phyloP scores from a whole-genome alignment of 2,113 vertebrate species.

The Sisor rabdophorus region DNA sequence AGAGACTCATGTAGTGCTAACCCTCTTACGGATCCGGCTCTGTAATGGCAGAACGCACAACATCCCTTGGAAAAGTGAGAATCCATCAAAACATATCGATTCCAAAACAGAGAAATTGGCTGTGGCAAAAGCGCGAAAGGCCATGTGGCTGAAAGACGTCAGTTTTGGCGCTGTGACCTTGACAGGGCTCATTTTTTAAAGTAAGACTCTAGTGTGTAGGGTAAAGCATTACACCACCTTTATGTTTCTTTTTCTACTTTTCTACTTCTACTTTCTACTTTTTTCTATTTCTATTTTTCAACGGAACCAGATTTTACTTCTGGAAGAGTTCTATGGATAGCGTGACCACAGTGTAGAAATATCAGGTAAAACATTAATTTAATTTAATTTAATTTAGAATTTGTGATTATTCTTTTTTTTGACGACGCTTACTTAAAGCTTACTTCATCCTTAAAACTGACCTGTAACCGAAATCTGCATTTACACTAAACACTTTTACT shows the following conservation, averaged over 20 bases:
- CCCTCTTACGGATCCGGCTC: constrained; percentile 57
- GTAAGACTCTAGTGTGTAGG: constrained; percentile 54
- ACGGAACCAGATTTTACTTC: background rate
- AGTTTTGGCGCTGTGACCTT: constrained; percentile 69
- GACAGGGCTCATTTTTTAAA: constrained; percentile 77
- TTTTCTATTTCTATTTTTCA: constrained; percentile 3
- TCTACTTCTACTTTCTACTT: too few species aligned
- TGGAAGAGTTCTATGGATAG: background rate
- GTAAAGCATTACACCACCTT: constrained; percentile 27
- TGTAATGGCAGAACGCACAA: constrained; percentile 73
- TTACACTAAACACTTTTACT: too few species aligned
- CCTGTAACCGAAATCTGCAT: too few species aligned
- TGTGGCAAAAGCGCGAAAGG: constrained; percentile 63
- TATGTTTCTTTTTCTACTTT: too few species aligned
- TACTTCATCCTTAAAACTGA: too few species aligned
- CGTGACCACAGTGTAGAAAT: background rate
- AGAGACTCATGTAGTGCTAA: constrained; percentile 75
- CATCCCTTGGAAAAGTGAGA: constrained; percentile 71
- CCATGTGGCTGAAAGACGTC: constrained; percentile 72
- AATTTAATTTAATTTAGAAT: too few species aligned
- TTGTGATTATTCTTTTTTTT: too few species aligned
- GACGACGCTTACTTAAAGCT: too few species aligned
- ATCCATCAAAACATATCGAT: constrained; percentile 81
- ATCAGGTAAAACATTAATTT: background rate
- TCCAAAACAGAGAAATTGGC: constrained; percentile 72